These are phyloP conservation scores for Thunnus albacares DNA, from an alignment of 2,797 vertebrate species.

Conservation along the genomic window DNA sequence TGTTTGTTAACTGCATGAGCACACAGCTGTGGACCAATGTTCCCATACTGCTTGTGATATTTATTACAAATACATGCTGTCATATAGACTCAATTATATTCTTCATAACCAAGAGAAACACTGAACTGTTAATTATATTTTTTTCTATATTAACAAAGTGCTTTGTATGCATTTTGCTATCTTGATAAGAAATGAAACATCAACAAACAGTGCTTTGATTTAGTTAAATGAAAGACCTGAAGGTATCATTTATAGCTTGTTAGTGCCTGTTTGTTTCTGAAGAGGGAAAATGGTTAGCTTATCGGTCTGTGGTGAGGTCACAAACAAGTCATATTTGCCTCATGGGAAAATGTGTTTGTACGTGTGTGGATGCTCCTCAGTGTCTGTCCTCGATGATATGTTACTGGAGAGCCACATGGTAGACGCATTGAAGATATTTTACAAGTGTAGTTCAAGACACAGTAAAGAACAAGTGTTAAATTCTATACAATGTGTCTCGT, in stretches of 20 bases:
- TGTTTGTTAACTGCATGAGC: constrained; percentile 16
- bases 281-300: constrained; percentile 60
- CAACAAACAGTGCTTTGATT: constrained; percentile 35
- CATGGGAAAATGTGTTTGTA: constrained; percentile 62
- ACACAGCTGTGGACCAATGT: neutral
- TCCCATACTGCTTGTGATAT: neutral
- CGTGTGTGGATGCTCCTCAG: constrained; percentile 1
- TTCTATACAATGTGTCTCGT: constrained; percentile 52
- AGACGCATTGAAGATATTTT: constrained; percentile 78
- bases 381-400: constrained; percentile 56
- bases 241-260: constrained; percentile 47
- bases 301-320: constrained; percentile 77
- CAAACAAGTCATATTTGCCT: constrained; percentile 75
- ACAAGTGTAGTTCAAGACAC: constrained; percentile 71
- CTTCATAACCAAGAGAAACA: neutral
- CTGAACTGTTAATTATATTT: neutral
- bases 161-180: constrained; percentile 8
- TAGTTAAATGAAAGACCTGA: constrained; percentile 52
- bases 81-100: neutral
- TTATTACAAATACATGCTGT: neutral
- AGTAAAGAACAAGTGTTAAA: constrained; percentile 65
- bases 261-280: constrained; percentile 50
- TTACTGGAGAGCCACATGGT: constrained; percentile 70
- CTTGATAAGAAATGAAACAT: constrained; percentile 31
- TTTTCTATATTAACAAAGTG: constrained; percentile 4